A percentile compares a stretch with the other conserved stretches of the same genome.
Conservation (phyloP, 2,113 vertebrate genomes). For the Cariama cristata region DNA sequence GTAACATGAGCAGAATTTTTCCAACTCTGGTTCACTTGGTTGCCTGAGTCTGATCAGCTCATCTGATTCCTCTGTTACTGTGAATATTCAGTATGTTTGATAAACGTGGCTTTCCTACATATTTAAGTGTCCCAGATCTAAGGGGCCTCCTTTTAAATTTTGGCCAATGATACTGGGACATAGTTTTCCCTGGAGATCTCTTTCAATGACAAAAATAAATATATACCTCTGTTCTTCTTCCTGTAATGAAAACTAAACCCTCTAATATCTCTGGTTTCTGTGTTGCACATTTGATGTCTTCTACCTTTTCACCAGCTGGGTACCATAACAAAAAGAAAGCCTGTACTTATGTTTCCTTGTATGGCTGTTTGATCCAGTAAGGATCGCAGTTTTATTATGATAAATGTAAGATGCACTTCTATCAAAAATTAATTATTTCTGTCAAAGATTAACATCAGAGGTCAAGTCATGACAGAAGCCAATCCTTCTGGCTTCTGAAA, state of each 20-base stretch:
- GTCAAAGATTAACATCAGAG: background rate
- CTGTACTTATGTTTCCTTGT: background rate
- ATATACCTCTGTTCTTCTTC: background rate
- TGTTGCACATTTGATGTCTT: background rate
- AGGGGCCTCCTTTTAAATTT: background rate
- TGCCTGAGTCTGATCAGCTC: background rate
- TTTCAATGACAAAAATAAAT: background rate
- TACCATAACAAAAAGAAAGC: background rate
- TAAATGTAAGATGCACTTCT: background rate
- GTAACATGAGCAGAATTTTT: background rate
- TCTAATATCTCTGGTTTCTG: background rate
- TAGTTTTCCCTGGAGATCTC: background rate
- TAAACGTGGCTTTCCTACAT: accelerated
- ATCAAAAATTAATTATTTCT: background rate
- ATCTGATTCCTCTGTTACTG: background rate
- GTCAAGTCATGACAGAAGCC: background rate
- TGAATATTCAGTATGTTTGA: background rate
- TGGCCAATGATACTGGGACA: background rate
- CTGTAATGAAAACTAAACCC: background rate
- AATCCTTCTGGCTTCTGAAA: background rate
- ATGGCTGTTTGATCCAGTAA: background rate
- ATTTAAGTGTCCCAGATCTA: background rate
- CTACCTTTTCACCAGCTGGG: background rate
- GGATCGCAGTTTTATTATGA: background rate
- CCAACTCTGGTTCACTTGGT: background rate